Base-by-base conservation (phyloP, 2,888 invertebrate species). In the Napeogenes sylphis region DNA sequence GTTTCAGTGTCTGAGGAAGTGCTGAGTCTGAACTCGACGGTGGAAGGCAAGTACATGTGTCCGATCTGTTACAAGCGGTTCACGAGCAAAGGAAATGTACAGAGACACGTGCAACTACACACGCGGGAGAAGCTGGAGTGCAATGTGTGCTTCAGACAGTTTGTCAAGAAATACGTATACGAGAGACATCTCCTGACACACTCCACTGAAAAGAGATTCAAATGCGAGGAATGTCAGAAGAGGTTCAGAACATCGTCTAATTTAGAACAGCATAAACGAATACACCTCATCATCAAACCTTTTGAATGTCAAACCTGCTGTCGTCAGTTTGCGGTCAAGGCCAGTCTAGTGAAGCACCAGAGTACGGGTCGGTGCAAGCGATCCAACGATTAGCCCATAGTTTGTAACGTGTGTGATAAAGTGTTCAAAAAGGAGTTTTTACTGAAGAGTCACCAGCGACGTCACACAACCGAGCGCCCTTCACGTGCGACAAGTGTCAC, bases 141-240 rank as follows among this genome's bases (percentile, higher is more conserved):
- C 42, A 77, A 78, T 10, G 71, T 85, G 0, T 87, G 87, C 33
- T 75, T 80, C 4, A 80, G 80, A 21, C 71, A 75, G 21, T 86
- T 86, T 47, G 57, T 66, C 8, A 68, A 68, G 33, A 55, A 65
- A 5, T 59, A 32, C 0, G 67, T 70, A 6, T 68, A 70, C 14
- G 63, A 69, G 14, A 67, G 63, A 32, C 73, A 73, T 38, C 32
- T 71, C 0, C 38, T 62, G 3, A 59, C 66, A 0, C 82, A 84
- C 35, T 61, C 68, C 0, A 55, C 55, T 0, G 66, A 74, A 0
- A 68, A 69, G 3, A 13, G 61, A 0, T 79, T 68, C 14, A 62
- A 70, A 0, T 84, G 84, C 55, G 70, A 75, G 0, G 62, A 67
- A 0, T 84, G 84, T 47, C 71, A 73, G 0, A 82, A 83, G 51